These are phyloP conservation scores for Darevskia nairensis DNA, from an alignment of 2,797 vertebrate species.

Conservation along the genomic window DNA sequence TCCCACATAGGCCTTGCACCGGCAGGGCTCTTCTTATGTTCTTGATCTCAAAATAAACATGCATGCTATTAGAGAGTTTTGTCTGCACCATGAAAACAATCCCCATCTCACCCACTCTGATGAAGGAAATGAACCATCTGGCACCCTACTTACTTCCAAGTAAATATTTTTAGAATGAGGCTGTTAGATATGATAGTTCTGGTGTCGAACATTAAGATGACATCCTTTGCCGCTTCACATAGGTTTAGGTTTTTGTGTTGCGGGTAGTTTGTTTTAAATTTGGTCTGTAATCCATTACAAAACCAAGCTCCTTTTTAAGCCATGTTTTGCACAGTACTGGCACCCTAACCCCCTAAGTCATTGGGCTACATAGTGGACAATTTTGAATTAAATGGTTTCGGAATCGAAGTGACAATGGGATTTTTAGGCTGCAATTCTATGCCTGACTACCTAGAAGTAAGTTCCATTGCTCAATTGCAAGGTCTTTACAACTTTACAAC, in stretches of 20 bases:
- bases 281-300: not conserved
- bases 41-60: not conserved
- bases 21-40: too few relatives aligned
- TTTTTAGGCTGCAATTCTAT: not conserved
- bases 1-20: too few relatives aligned
- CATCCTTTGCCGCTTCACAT: not conserved
- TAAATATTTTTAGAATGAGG: not conserved
- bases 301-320: not conserved
- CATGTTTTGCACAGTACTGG: not conserved
- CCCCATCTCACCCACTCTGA: not conserved
- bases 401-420: not conserved
- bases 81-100: not conserved
- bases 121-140: not conserved
- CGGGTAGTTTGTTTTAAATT: not conserved
- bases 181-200: not conserved
- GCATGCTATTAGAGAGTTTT: not conserved
- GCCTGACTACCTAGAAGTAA: too few relatives aligned
- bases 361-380: not conserved
- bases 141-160: not conserved
- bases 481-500: not conserved
- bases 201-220: not conserved
- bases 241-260: not conserved
- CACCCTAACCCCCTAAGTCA: not conserved
- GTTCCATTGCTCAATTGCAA: not conserved
- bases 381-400: not conserved